A percentile compares a stretch with the other conserved stretches of the same genome.
Evolutionary conservation across 1,140 invertebrate species (phyloP).

Genomic region (Linepithema humile): DNA sequence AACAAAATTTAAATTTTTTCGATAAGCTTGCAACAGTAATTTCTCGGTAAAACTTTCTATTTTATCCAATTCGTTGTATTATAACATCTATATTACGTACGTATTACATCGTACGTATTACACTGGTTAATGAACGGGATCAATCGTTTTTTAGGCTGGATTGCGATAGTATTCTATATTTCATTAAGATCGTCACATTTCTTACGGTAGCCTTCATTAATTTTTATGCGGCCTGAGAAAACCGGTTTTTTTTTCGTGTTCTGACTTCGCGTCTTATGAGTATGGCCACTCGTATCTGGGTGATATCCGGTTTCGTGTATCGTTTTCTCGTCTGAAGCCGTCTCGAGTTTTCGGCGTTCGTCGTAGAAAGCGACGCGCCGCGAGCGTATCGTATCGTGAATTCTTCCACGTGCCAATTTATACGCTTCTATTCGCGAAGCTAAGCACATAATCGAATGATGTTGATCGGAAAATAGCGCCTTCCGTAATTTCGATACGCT

Average conservation of each 20-base stretch:
- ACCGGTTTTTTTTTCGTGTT: background rate
- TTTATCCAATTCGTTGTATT: background rate
- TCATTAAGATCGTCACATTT: no score
- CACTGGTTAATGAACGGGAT: background rate
- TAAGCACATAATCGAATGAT: background rate
- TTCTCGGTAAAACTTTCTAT: background rate
- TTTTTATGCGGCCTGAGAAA: background rate
- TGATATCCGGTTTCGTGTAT: constrained; percentile 43
- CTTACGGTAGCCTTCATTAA: background rate
- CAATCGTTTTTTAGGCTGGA: background rate
- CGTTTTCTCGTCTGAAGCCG: constrained; percentile 7
- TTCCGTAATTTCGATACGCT: background rate
- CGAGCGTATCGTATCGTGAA: background rate
- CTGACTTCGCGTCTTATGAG: background rate
- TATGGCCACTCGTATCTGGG: constrained; percentile 4
- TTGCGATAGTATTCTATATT: background rate
- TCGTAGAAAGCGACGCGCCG: constrained; percentile 34
- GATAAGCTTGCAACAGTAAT: background rate
- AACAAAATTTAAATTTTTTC: background rate
- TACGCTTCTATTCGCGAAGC: background rate
- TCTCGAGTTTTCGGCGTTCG: constrained; percentile 24
- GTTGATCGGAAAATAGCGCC: background rate
- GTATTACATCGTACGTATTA: background rate
- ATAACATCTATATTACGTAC: background rate
- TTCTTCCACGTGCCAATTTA: constrained; percentile 24